A percentile compares a stretch with the other conserved stretches of the same genome.
These are phyloP conservation scores for Chrysochloris asiatica DNA, from an alignment of 2,113 vertebrate genomes.

Conservation along the genomic window DNA sequence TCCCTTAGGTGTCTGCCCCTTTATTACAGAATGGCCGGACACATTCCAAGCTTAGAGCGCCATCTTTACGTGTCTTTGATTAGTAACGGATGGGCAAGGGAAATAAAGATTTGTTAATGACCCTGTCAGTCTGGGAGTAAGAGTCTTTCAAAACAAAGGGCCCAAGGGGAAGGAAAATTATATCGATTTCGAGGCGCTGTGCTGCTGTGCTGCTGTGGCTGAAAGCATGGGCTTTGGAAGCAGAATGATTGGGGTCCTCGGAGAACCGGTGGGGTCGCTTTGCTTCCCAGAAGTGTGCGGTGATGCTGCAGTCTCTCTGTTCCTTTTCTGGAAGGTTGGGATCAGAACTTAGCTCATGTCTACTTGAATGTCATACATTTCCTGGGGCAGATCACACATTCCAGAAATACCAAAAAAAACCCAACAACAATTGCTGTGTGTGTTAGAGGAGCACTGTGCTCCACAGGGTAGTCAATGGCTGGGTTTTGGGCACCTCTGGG, in stretches of 20 bases:
- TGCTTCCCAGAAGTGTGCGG: neutral
- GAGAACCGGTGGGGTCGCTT: no score
- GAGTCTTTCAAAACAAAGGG: conserved; percentile 27
- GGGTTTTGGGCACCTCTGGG: neutral
- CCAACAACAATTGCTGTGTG: neutral
- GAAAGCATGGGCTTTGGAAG: neutral
- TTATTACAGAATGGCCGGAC: no score
- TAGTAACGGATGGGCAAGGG: conserved; percentile 24
- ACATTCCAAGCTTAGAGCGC: neutral
- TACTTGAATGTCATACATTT: neutral
- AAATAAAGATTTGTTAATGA: conserved; percentile 52
- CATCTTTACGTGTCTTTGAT: neutral
- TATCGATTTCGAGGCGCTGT: no score
- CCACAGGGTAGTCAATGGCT: neutral
- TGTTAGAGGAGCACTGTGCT: neutral
- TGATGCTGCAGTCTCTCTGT: rapidly evolving
- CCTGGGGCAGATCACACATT: neutral
- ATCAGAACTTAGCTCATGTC: neutral
- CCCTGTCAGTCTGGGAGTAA: neutral
- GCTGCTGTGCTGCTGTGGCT: neutral
- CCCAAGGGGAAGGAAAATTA: neutral
- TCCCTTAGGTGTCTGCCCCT: neutral
- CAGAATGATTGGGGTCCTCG: no score
- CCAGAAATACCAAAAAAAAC: neutral
- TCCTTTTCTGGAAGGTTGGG: neutral